Percentiles rank a stretch among this genome's conserved stretches.
Conservation (phyloP, 1,140 invertebrate genomes). For the Phortica variegata region DNA sequence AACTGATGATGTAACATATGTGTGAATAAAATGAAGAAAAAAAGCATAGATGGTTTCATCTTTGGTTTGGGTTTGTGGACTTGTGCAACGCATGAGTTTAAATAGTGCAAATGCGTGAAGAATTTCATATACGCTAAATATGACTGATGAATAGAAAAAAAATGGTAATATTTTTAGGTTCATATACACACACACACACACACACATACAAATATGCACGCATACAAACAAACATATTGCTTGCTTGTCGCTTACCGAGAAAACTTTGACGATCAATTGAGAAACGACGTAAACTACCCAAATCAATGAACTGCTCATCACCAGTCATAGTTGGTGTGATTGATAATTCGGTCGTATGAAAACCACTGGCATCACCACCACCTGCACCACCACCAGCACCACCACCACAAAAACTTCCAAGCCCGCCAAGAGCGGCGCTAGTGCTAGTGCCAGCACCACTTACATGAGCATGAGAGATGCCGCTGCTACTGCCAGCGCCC, state of each 20-base stretch:
- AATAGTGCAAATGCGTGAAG: neutral
- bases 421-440: constrained; percentile 42
- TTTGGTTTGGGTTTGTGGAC: no score
- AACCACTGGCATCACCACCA: constrained; percentile 18
- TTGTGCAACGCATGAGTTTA: neutral
- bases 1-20: no score
- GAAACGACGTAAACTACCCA: constrained; percentile 53
- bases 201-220: neutral
- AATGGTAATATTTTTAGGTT: no score
- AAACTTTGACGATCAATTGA: constrained; percentile 56
- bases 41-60: no score
- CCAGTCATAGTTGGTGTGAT: constrained; percentile 48
- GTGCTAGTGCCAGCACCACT: constrained; percentile 40
- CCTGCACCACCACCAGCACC: constrained; percentile 25
- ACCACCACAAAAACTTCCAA: no score
- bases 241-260: constrained; percentile 42
- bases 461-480: no score
- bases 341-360: constrained; percentile 51
- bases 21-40: no score
- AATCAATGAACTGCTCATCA: constrained; percentile 54
- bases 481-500: constrained; percentile 38
- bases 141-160: no score
- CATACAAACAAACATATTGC: neutral
- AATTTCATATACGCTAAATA: neutral
- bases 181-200: neutral